These are phyloP conservation scores for Tigriopus japonicus DNA, from an alignment of 1,140 invertebrate species.

Conservation along the genomic window DNA sequence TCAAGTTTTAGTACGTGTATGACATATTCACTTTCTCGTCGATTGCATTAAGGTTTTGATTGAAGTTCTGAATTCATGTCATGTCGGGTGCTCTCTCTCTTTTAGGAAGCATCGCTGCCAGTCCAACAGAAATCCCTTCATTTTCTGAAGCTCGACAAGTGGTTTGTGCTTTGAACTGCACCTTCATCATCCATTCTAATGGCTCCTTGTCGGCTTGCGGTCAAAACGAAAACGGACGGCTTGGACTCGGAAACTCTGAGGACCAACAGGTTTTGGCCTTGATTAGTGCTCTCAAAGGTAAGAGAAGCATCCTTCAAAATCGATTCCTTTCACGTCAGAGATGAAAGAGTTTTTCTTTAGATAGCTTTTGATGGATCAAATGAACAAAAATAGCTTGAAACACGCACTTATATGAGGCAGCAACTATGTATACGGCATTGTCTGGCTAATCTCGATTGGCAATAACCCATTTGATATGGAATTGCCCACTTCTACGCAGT, in stretches of 20 bases:
- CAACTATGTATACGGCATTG: too few relatives aligned
- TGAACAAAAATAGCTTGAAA: too few relatives aligned
- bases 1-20: too few relatives aligned
- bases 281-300: slow-evolving; percentile 43
- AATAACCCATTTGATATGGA: too few relatives aligned
- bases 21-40: too few relatives aligned
- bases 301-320: neutral
- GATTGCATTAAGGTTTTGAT: too few relatives aligned
- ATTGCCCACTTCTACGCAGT: too few relatives aligned
- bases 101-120: neutral
- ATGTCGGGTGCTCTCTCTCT: neutral
- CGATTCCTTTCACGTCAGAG: neutral
- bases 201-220: slow-evolving; percentile 37
- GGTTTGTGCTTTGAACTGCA: slow-evolving; percentile 42
- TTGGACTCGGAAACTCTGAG: slow-evolving; percentile 40
- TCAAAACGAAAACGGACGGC: slow-evolving; percentile 36
- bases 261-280: slow-evolving; percentile 37
- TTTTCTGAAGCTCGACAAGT: slow-evolving; percentile 32
- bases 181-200: slow-evolving; percentile 37
- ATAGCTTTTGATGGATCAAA: too few relatives aligned
- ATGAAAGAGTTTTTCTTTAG: too few relatives aligned
- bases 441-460: too few relatives aligned
- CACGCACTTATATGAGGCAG: too few relatives aligned
- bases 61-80: neutral
- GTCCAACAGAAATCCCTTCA: slow-evolving; percentile 13